These are phyloP conservation scores for Rhamnusium bicolor DNA, from an alignment of 2,888 invertebrate genomes.

Conservation along the genomic window DNA sequence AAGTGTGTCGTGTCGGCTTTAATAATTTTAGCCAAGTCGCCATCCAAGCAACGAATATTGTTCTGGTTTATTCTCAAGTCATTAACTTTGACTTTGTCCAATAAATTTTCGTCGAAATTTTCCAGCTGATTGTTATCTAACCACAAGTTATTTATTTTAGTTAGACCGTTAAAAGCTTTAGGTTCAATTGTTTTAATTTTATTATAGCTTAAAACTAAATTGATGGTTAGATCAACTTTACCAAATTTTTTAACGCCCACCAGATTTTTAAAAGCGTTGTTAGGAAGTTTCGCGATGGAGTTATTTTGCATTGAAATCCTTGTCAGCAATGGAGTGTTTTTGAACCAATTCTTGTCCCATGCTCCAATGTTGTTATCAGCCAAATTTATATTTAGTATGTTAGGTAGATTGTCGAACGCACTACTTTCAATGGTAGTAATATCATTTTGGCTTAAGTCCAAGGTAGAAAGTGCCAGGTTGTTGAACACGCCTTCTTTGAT, in stretches of 20 bases:
- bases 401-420: conserved; percentile 55
- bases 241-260: conserved; percentile 53
- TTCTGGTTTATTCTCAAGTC: conserved; percentile 57
- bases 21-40: conserved; percentile 53
- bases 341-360: conserved; percentile 60
- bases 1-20: conserved; percentile 56
- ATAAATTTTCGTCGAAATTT: conserved; percentile 47
- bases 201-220: conserved; percentile 60
- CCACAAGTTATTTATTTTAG: conserved; percentile 59
- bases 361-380: conserved; percentile 54
- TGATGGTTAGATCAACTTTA: conserved; percentile 50
- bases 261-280: conserved; percentile 56
- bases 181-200: conserved; percentile 54
- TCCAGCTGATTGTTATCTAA: conserved; percentile 58
- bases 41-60: conserved; percentile 55
- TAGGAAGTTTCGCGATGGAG: conserved; percentile 53
- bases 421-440: conserved; percentile 47
- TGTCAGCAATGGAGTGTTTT: conserved; percentile 54
- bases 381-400: conserved; percentile 55
- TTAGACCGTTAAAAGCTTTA: conserved; percentile 55
- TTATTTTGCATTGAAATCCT: conserved; percentile 60
- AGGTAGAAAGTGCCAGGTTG: conserved; percentile 48
- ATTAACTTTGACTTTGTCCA: conserved; percentile 49
- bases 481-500: conserved; percentile 57
- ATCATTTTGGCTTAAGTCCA: conserved; percentile 55